phyloP scores from a whole-genome alignment of 2,113 vertebrate genomes.

The Tauraco erythrolophus region DNA sequence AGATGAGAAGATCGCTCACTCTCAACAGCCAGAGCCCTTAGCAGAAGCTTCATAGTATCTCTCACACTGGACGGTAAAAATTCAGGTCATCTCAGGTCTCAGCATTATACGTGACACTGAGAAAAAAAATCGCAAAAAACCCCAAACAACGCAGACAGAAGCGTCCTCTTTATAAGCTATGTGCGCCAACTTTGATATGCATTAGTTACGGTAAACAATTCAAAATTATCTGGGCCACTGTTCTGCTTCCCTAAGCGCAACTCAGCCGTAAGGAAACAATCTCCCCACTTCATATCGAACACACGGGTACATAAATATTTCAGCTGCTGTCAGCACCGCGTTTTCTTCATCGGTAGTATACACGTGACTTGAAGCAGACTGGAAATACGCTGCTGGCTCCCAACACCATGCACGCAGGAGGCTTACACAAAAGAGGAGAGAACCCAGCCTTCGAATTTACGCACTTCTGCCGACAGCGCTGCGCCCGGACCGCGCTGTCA shows the following conservation, averaged over 20 bases:
- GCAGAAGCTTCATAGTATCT: not conserved
- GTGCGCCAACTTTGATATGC: not conserved
- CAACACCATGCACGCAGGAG: not conserved
- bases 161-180: not conserved
- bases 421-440: not conserved
- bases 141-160: not conserved
- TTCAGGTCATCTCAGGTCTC: not conserved
- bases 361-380: not conserved
- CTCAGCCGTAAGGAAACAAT: not conserved
- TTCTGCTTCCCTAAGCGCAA: not conserved
- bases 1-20: not conserved
- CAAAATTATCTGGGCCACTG: not conserved
- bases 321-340: rapidly evolving
- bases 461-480: not conserved
- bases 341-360: not conserved
- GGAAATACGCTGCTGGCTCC: not conserved
- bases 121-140: not conserved
- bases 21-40: not conserved
- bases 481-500: rapidly evolving
- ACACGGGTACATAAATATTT: not conserved
- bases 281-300: not conserved
- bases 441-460: rapidly evolving
- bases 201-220: not conserved
- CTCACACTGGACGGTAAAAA: not conserved
- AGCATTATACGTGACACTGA: rapidly evolving